Percentiles rank a stretch among this genome's conserved stretches.
phyloP scores from a whole-genome alignment of 53 echinoderm and acorn worm genomes.

The Paracentrotus lividus region DNA sequence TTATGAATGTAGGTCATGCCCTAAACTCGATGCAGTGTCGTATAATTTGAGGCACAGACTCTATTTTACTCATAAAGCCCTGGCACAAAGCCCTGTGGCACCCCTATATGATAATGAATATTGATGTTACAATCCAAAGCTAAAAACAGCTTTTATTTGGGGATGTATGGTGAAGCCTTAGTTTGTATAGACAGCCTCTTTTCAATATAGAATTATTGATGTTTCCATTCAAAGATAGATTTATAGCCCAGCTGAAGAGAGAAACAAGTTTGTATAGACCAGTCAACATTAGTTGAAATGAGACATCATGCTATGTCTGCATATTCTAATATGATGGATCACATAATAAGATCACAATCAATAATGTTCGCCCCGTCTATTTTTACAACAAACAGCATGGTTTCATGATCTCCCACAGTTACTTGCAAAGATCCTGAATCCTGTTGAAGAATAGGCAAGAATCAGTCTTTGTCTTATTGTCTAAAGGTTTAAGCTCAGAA shows the following conservation, averaged over 20 bases:
- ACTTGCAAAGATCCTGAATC: not conserved
- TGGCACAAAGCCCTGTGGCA: not conserved
- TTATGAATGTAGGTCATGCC: not conserved
- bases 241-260: not conserved
- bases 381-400: conserved; percentile 48
- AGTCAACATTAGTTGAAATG: conserved; percentile 32
- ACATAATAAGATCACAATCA: conserved; percentile 30
- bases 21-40: not conserved
- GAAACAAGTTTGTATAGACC: not conserved
- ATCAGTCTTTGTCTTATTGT: conserved; percentile 7
- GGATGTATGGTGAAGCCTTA: not conserved
- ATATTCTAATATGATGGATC: conserved; percentile 11
- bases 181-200: conserved; percentile 26
- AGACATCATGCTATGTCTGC: not conserved
- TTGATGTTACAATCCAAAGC: conserved; percentile 20
- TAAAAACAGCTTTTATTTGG: not conserved
- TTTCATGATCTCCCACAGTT: conserved; percentile 27
- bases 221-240: not conserved
- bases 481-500: not conserved
- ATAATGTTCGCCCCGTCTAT: conserved; percentile 43
- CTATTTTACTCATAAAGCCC: not conserved
- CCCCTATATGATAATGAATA: conserved; percentile 20
- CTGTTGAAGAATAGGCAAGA: not conserved
- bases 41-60: not conserved
- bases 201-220: conserved; percentile 37